Conservation (phyloP, 2,888 invertebrate species). For the Lomographa bimaculata region DNA sequence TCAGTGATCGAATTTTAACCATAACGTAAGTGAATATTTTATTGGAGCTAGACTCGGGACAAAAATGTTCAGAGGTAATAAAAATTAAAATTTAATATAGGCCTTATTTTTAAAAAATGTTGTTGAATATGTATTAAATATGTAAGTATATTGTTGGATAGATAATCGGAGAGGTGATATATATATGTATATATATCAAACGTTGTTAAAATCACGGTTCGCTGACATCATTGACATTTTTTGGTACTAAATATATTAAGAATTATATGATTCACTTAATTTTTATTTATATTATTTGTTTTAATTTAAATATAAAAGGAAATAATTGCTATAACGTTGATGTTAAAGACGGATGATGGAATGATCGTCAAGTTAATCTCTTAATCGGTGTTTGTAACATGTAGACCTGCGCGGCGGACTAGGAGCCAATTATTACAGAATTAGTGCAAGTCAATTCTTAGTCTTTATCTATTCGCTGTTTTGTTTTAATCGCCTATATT, state of each 20-base stretch:
- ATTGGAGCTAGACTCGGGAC: conserved; percentile 30
- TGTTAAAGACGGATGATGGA: conserved; percentile 19
- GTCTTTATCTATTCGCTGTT: too few species aligned
- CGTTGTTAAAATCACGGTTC: conserved; percentile 40
- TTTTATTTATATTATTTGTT: background rate
- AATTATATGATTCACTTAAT: too few species aligned
- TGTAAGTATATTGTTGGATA: conserved; percentile 51
- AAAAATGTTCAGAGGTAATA: conserved; percentile 43
- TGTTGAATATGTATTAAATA: conserved; percentile 61
- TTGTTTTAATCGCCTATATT: too few species aligned
- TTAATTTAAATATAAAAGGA: conserved; percentile 9
- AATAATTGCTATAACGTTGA: too few species aligned
- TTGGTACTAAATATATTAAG: too few species aligned
- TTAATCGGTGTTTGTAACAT: conserved; percentile 3
- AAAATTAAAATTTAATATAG: conserved; percentile 44
- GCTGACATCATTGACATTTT: conserved; percentile 17
- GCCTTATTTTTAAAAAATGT: conserved; percentile 59
- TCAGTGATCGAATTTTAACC: conserved; percentile 30
- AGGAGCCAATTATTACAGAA: background rate
- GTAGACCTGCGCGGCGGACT: conserved; percentile 1
- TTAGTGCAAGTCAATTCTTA: too few species aligned
- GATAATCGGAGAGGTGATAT: conserved; percentile 28
- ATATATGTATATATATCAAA: conserved; percentile 38
- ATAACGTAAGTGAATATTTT: conserved; percentile 36
- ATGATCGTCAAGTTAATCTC: conserved; percentile 8